Evolutionary conservation across 2,797 vertebrate species (phyloP), one percentile per base, ranked within the genome.

Genomic region (Sebastiscus tertius): DNA sequence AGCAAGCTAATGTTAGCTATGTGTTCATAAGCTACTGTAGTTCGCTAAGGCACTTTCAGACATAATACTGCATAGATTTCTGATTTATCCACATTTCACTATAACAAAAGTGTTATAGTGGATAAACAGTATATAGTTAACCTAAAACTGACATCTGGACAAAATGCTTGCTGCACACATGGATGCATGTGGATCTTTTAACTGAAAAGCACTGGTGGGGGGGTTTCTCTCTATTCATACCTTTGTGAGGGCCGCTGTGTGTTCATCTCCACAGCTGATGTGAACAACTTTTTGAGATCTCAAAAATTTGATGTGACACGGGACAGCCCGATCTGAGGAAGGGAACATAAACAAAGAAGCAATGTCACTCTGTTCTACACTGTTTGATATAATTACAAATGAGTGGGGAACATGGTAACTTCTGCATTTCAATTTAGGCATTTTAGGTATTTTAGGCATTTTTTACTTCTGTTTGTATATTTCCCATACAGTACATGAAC

Each of bases 211-310:
- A 60, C n/a, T 9, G 6, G 5, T 55, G 14, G 49, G 10, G 16
- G 16, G 1, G 10, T 31, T 66, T 10, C 55, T 42, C 22, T 16
- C 1, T 6, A 31, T 18, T 3, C 5, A 1, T 96, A 99, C 98
- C 97, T 99, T 99, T 69, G 98, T 99, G 77, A 99, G 95, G 22
- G 98, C 97, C 54, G 98, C 98, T 0, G 98, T 99, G 76, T 99
- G 98, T 27, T 99, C 97, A 64, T 97, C 97, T 81, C 98, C 98
- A 92, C 98, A 99, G 90, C 97, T 98, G 92, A 99, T 98, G 89
- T 98, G 98, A 84, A 99, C 98, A 16, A 99, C 97, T 86, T 99
- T 99, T 83, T 99, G 98, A 49, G 96, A 97, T 67, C 98, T 92
- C 88, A 99, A 88, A 87, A 98, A 97, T 86, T 99, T 99, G 89